A percentile compares a stretch with the other conserved stretches of the same genome.
These are phyloP conservation scores for Deroplatys truncata DNA, from an alignment of 2,888 invertebrate genomes.

Conservation along the genomic window DNA sequence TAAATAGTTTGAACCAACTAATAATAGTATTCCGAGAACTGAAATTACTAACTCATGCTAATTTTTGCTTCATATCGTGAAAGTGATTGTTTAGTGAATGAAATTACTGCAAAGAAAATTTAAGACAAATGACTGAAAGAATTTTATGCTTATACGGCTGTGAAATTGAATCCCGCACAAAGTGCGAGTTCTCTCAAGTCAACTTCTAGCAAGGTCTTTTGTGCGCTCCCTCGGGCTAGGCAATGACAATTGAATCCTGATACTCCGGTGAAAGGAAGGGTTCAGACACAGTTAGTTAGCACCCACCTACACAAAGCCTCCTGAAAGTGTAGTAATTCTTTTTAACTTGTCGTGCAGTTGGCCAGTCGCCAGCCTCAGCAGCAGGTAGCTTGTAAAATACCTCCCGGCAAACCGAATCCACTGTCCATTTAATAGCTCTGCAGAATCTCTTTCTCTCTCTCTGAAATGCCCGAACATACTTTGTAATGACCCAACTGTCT, in stretches of 20 bases:
- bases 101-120: no score
- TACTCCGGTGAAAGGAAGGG: not conserved
- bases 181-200: not conserved
- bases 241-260: not conserved
- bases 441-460: not conserved
- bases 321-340: not conserved
- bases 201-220: not conserved
- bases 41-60: no score
- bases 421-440: not conserved
- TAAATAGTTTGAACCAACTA: no score
- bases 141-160: no score
- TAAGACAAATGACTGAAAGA: no score
- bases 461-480: not conserved
- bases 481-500: not conserved
- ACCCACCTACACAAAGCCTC: not conserved
- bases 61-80: no score
- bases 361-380: not conserved
- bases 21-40: no score
- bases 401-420: not conserved
- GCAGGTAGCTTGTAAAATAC: not conserved
- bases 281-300: not conserved
- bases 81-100: no score
- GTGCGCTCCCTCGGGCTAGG: not conserved
- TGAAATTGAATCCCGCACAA: not conserved
- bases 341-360: not conserved